Base-by-base conservation (phyloP, 2,888 invertebrate genomes). In the Odontocolon sp. region DNA sequence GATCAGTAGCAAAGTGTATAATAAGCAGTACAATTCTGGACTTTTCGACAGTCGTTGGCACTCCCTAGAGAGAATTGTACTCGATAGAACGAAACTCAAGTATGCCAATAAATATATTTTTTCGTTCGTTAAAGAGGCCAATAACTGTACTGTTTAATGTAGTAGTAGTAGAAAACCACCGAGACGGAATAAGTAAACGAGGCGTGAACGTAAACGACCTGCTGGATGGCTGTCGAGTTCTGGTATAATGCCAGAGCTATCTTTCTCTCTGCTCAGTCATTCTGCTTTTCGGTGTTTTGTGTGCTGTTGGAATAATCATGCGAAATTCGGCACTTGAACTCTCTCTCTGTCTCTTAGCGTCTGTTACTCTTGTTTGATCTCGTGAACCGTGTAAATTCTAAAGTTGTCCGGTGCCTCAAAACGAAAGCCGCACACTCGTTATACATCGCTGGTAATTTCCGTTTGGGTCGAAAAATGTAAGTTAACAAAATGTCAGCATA, bases 161-260 rank as follows among this genome's bases (percentile, higher is more conserved):
- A 70, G 42, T 50, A 38, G 64, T 61, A 76, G 70, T 63, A 63
- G 36, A 77, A 63, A 77, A 67, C 71, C 67, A 71, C 71, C 71
- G 76, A 67, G 67, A 71, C 71, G 71, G 71, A 77, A 77, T 77
- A 71, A 77, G 56, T 71, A 81, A 82, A 82, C 81, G 81, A 82
- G 83, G 80, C 83, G 83, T 83, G 81, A 83, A 83, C 82, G 83
- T 81, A 80, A 82, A 82, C 81, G 83, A 79, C 77, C 83, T 63
- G 67, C 71, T 67, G 67, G 67, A 67, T 67, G 76, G 71, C 71
- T 71, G 67, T 71, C 76, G 63, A n/a, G n/a, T 57, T 67, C 71
- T 71, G 67, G 71, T 71, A 71, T 71, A 77, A 77, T 63, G 67
- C 71, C 71, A 68, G 67, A 71, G 59, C 38, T 61, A 28, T 45